These are phyloP conservation scores for Rhorus exstirpatorius DNA, from an alignment of 2,888 invertebrate species.

Conservation along the genomic window DNA sequence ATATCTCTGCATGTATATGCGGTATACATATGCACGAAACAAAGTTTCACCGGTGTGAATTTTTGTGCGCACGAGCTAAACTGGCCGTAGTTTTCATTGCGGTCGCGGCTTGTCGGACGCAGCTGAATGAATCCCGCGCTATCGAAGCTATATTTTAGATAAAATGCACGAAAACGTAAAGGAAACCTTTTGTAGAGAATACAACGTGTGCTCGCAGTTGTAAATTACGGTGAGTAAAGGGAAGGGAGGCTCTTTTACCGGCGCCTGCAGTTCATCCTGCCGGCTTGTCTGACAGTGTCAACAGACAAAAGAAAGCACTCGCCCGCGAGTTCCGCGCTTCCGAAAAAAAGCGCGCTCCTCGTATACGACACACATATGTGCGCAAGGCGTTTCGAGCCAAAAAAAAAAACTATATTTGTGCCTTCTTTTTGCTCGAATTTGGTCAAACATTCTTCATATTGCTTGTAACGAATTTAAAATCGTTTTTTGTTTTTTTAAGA, in stretches of 20 bases:
- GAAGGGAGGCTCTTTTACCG: conserved; percentile 16
- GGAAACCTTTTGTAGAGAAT: conserved; percentile 47
- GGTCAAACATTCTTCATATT: no score
- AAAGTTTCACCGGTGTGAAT: conserved; percentile 2
- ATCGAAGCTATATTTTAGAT: conserved; percentile 61
- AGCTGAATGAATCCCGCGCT: conserved; percentile 50
- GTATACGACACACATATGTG: neutral
- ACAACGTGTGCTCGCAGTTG: conserved; percentile 42
- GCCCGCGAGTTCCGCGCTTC: conserved; percentile 14
- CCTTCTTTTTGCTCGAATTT: no score
- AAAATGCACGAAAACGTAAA: conserved; percentile 22
- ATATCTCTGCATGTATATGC: neutral
- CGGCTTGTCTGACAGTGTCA: conserved; percentile 53
- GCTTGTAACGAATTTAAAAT: no score
- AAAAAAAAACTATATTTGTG: no score
- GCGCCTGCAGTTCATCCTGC: conserved; percentile 47
- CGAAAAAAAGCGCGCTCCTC: neutral
- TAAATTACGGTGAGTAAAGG: neutral
- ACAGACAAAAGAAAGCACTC: conserved; percentile 45
- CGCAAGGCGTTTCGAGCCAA: neutral
- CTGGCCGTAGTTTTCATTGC: conserved; percentile 43
- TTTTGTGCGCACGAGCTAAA: neutral
- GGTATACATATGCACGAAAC: neutral
- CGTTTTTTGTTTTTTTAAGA: no score
- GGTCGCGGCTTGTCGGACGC: conserved; percentile 43